Conservation (phyloP, 2,113 vertebrate genomes). For the Cheirogaleus medius region DNA sequence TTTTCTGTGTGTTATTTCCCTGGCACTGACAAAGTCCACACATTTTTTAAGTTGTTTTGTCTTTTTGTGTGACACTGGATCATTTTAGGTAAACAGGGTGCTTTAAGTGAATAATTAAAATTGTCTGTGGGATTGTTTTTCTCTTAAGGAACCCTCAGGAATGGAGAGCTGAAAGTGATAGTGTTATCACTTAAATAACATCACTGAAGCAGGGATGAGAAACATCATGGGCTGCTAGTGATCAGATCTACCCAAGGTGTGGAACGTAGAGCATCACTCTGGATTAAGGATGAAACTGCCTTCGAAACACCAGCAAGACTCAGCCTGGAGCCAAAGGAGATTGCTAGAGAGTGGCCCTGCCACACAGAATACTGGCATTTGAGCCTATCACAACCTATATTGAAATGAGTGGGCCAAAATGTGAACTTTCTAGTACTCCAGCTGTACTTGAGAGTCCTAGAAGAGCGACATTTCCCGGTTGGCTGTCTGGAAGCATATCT, state of each 20-base stretch:
- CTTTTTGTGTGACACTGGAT: neutral
- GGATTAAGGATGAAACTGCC: conserved; percentile 56
- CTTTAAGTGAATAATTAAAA: neutral
- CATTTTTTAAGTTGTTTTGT: neutral
- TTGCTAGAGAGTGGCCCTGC: conserved; percentile 67
- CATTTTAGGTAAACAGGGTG: neutral
- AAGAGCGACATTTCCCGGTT: neutral
- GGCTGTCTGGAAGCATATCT: neutral
- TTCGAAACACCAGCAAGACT: conserved; percentile 68
- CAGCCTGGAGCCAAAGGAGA: conserved; percentile 37
- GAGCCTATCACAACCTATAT: conserved; percentile 46
- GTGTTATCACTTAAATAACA: neutral
- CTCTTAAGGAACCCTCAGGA: neutral
- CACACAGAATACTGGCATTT: conserved; percentile 65
- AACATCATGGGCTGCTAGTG: conserved; percentile 63
- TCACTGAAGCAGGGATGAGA: neutral
- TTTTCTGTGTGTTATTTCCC: neutral
- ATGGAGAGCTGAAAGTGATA: neutral
- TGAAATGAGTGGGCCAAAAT: conserved; percentile 64
- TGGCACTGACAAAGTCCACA: neutral
- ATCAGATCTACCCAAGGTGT: conserved; percentile 69
- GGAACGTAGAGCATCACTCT: conserved; percentile 64
- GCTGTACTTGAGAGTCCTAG: neutral
- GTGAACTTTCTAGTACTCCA: conserved; percentile 40
- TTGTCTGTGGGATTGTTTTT: neutral